These are phyloP conservation scores for Hirudo medicinalis DNA, from an alignment of 1,140 invertebrate species.

Conservation along the genomic window DNA sequence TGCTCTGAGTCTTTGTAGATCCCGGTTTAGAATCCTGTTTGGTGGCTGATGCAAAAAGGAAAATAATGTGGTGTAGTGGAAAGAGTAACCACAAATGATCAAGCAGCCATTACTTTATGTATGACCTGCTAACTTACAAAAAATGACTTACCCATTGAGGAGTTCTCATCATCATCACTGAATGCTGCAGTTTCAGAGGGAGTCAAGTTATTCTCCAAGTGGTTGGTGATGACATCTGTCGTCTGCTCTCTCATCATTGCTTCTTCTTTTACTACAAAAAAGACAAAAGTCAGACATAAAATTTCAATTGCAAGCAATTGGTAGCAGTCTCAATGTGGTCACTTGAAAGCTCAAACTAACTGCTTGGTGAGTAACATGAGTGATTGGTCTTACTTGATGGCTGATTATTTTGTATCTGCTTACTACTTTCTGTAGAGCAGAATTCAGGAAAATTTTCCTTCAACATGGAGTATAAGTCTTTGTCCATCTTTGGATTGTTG, in stretches of 20 bases:
- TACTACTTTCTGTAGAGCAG: constrained; percentile 45
- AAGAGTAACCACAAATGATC: no score
- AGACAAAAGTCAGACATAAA: constrained; percentile 14
- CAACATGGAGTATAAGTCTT: constrained; percentile 68
- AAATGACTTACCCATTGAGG: background rate
- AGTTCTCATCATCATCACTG: constrained; percentile 62
- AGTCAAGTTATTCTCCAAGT: constrained; percentile 39
- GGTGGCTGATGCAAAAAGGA: no score
- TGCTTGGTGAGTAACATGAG: no score
- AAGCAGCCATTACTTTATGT: no score
- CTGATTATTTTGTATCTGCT: constrained; percentile 16
- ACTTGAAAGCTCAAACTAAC: no score
- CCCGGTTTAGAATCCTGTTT: no score
- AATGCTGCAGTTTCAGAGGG: constrained; percentile 43
- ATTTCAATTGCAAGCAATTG: no score
- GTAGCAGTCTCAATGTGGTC: no score
- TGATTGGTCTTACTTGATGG: constrained; percentile 1
- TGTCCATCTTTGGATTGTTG: constrained; percentile 80
- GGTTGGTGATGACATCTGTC: constrained; percentile 23
- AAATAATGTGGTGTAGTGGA: no score
- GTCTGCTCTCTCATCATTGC: background rate
- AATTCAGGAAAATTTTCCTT: constrained; percentile 83
- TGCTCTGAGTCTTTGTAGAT: no score
- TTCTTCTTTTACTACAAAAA: constrained; percentile 22
- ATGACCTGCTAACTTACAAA: no score